phyloP scores from a whole-genome alignment of 2,113 vertebrate species.

The Hyaena hyaena region DNA sequence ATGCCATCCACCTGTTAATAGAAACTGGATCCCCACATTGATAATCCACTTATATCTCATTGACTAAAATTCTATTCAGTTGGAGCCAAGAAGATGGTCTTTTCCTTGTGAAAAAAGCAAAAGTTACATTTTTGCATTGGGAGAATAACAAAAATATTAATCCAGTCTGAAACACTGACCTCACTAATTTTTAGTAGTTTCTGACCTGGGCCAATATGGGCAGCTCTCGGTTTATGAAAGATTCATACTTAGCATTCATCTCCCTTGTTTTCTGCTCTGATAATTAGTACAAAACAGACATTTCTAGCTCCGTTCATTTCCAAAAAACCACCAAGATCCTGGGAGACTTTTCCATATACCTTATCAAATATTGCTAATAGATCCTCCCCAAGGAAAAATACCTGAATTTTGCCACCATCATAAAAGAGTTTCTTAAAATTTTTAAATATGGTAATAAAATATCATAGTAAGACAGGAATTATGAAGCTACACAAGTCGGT shows the following conservation, averaged over 20 bases:
- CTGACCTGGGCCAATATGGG: background rate
- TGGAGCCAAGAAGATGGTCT: background rate
- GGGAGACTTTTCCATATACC: background rate
- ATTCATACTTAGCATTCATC: too few species aligned
- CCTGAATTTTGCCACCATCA: background rate
- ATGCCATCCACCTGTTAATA: background rate
- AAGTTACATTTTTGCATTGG: background rate
- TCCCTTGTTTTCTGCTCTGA: background rate
- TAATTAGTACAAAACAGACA: background rate
- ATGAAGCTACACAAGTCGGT: background rate
- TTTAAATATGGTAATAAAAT: background rate
- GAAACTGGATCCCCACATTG: background rate
- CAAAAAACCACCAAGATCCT: background rate
- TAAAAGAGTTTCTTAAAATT: background rate
- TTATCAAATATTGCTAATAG: background rate
- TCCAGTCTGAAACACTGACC: background rate
- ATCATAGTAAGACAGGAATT: background rate
- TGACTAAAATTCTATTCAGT: background rate
- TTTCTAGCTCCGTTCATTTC: background rate
- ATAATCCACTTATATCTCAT: background rate
- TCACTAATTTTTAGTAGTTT: background rate
- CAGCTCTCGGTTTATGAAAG: background rate
- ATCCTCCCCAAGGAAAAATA: background rate
- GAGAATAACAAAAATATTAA: background rate
- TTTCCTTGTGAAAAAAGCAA: background rate